Base-by-base conservation (phyloP, 2,888 invertebrate genomes). In the Acanthopleura granulata region DNA sequence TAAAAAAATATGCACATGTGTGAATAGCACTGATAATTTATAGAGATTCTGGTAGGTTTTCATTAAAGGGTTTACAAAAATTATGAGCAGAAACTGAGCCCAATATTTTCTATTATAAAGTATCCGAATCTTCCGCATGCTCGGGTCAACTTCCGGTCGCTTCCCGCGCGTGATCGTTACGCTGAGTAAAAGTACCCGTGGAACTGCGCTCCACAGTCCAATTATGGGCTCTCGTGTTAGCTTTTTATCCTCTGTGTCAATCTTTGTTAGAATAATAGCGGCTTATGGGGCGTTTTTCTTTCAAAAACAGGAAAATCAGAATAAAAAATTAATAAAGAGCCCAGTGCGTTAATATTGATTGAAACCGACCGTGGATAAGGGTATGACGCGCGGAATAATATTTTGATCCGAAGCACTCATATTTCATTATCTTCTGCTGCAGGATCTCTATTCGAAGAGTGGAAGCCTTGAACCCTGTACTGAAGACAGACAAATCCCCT, bases 291-390 rank as follows among this genome's bases (percentile, higher is more conserved):
- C 6, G 3, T 57, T 66, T 66, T 66, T 66, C 16, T 27, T 27
- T 66, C 29, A 57, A 57, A 57, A 57, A n/a, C 57, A 57, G 57
- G 66, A 25, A 66, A 66, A 16, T 16, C 22, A 25, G 22, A 6
- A 66, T 66, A 66, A 66, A 66, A 66, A 66, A 66, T 66, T 66
- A 66, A 66, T 66, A 66, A 66, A 25, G 25, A 25, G 1, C 29
- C 6, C 3, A 27, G 66, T 16, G 25, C 66, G 25, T 22, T 66
- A 66, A 66, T 66, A 66, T 66, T 66, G 66, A 66, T 66, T 57
- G 22, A 57, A 22, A 57, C 57, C 1, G 57, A 18, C 22, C 57
- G 40, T 40, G 40, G 40, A 40, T 40, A 40, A n/a, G 40, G 40
- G 40, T 6, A 9, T 40, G 9, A 40, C 40, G 40, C 40, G 40